Evolutionary conservation across 2,797 vertebrate species (phyloP).

Genomic region (Cossypha polioptera): DNA sequence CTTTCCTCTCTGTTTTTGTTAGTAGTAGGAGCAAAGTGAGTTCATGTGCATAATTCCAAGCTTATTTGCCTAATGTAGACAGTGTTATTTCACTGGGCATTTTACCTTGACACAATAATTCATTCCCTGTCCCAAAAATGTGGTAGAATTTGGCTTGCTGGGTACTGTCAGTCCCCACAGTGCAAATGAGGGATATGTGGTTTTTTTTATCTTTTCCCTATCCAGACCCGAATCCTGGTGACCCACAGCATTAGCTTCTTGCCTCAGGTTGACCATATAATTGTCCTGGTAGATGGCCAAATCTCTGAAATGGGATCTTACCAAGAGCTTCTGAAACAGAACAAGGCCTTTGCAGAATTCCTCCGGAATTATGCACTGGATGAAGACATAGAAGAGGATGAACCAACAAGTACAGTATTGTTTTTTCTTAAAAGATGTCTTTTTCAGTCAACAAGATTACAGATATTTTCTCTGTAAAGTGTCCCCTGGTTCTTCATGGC

Average conservation of each 20-base stretch:
- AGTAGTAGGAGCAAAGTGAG: background rate
- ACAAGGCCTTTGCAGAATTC: constrained; percentile 91
- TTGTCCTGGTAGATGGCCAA: constrained; percentile 88
- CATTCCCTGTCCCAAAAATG: background rate
- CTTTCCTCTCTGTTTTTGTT: background rate
- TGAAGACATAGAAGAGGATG: constrained; percentile 82
- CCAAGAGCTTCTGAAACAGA: constrained; percentile 85
- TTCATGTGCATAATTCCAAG: background rate
- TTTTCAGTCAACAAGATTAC: background rate
- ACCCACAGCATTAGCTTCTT: constrained; percentile 94
- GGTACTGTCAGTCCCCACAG: background rate
- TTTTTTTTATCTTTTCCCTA: background rate
- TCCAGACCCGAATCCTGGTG: constrained; percentile 91
- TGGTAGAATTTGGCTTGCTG: background rate
- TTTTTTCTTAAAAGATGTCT: background rate
- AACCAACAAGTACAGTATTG: constrained; percentile 71
- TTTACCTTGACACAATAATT: background rate
- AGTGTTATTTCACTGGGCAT: background rate
- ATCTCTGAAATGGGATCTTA: constrained; percentile 94
- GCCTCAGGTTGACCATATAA: constrained; percentile 90
- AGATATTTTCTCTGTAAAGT: background rate
- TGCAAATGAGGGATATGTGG: background rate
- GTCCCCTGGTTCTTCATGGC: background rate
- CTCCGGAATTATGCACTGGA: constrained; percentile 87
- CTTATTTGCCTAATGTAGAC: background rate